phyloP scores from a whole-genome alignment of 1,140 invertebrate species.

The Drosophila mojavensis region DNA sequence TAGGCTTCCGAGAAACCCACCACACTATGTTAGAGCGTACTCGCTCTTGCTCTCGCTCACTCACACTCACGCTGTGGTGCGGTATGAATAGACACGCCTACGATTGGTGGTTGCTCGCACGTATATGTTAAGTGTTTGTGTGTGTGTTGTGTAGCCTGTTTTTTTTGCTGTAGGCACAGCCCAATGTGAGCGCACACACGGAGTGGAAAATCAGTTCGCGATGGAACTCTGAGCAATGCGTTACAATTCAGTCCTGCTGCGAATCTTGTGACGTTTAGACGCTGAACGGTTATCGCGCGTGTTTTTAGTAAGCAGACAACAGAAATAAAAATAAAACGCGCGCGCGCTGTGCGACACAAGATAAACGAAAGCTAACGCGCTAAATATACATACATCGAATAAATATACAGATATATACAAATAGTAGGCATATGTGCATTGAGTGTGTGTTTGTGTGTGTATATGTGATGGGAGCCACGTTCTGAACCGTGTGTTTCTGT shows the following conservation, averaged over 20 bases:
- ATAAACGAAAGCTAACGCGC: slow-evolving; percentile 11
- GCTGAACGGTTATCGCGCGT: slow-evolving; percentile 54
- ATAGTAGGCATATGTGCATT: slow-evolving; percentile 18
- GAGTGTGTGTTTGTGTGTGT: slow-evolving; percentile 7
- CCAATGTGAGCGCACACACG: slow-evolving; percentile 30
- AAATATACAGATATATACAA: slow-evolving; percentile 27
- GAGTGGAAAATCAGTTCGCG: slow-evolving; percentile 46
- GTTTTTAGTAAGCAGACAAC: slow-evolving; percentile 36
- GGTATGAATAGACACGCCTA: slow-evolving; percentile 36
- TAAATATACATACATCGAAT: slow-evolving; percentile 17
- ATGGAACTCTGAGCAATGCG: slow-evolving; percentile 53
- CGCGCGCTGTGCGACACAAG: slow-evolving; percentile 20
- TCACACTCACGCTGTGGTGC: background rate
- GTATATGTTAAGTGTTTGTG: background rate
- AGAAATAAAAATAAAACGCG: slow-evolving; percentile 24
- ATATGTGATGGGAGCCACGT: slow-evolving; percentile 38
- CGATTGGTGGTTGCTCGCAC: slow-evolving; percentile 39
- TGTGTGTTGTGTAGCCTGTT: slow-evolving; percentile 30
- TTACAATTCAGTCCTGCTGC: slow-evolving; percentile 80
- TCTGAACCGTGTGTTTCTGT: slow-evolving; percentile 2
- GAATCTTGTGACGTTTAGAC: slow-evolving; percentile 81
- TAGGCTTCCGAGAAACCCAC: slow-evolving; percentile 22
- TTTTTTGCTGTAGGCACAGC: slow-evolving; percentile 17
- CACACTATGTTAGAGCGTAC: slow-evolving; percentile 26
- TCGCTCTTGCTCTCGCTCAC: slow-evolving; percentile 6